These are phyloP conservation scores for Prionailurus bengalensis DNA, from an alignment of 2,113 vertebrate species.

Conservation along the genomic window DNA sequence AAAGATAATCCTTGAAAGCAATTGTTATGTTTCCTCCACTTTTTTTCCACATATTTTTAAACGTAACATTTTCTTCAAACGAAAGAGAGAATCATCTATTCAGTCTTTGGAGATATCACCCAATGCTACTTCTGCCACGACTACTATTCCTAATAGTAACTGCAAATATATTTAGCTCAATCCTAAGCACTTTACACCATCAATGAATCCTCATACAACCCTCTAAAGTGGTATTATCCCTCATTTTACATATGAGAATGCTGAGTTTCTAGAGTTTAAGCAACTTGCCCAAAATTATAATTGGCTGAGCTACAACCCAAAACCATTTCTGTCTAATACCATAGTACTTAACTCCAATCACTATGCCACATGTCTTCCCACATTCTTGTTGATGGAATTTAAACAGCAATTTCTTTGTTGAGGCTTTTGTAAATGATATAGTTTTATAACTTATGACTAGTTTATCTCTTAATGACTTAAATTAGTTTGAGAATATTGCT, in stretches of 20 bases:
- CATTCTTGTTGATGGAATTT: not conserved
- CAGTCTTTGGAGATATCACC: not conserved
- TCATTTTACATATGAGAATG: not conserved
- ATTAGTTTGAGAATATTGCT: constrained; percentile 22
- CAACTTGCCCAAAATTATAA: not conserved
- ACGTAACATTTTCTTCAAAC: not conserved
- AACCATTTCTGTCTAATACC: not conserved
- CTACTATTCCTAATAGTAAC: not conserved
- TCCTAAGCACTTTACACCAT: not conserved
- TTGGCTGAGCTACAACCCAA: not conserved
- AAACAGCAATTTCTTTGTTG: not conserved
- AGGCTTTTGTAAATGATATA: not conserved
- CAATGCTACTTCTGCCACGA: not conserved
- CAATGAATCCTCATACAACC: not conserved
- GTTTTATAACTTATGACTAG: not conserved
- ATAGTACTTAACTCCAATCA: not conserved
- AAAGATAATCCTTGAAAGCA: not conserved
- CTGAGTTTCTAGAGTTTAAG: not conserved
- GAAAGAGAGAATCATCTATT: not conserved
- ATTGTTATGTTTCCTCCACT: not conserved
- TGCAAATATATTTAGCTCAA: not conserved
- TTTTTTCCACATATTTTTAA: not conserved
- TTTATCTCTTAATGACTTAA: not conserved
- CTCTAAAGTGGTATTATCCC: not conserved
- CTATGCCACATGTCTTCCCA: not conserved